phyloP scores from a whole-genome alignment of 2,888 invertebrate species.

The Nemapogon koenigi region DNA sequence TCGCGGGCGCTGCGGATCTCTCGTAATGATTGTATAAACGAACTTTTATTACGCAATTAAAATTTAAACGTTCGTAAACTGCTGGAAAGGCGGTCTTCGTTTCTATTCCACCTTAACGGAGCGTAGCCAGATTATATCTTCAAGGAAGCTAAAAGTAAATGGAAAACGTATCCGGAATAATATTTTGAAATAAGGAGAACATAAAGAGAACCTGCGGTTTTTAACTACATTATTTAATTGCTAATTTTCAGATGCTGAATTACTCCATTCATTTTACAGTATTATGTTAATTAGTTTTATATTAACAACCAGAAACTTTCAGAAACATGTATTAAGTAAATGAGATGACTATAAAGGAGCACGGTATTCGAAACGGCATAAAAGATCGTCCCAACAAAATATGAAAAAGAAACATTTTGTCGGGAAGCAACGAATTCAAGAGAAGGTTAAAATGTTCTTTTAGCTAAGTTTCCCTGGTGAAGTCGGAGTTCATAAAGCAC shows the following conservation, averaged over 20 bases:
- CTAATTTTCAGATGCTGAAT: no score
- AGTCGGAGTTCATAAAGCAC: slow-evolving; percentile 50
- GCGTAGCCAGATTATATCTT: slow-evolving; percentile 27
- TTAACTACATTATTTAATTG: neutral
- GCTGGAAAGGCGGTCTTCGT: slow-evolving; percentile 39
- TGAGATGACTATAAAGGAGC: no score
- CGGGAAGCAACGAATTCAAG: slow-evolving; percentile 25
- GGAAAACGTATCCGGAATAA: slow-evolving; percentile 1
- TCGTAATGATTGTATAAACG: slow-evolving; percentile 58
- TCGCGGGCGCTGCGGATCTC: slow-evolving; percentile 42
- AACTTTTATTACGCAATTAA: slow-evolving; percentile 61
- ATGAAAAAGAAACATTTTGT: slow-evolving; percentile 27
- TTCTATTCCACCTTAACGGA: slow-evolving; percentile 40
- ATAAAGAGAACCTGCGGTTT: neutral
- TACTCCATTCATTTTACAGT: no score
- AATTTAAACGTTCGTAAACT: slow-evolving; percentile 59
- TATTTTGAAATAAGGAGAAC: neutral
- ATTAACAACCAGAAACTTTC: no score
- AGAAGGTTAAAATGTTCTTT: slow-evolving; percentile 39
- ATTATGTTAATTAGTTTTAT: no score
- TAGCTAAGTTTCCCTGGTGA: slow-evolving; percentile 27
- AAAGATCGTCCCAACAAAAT: slow-evolving; percentile 25
- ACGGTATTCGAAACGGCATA: slow-evolving; percentile 20
- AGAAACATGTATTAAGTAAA: no score
- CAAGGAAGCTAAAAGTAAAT: neutral